These are phyloP conservation scores for Myripristis murdjan DNA, from an alignment of 2,797 vertebrate genomes.

Conservation along the genomic window DNA sequence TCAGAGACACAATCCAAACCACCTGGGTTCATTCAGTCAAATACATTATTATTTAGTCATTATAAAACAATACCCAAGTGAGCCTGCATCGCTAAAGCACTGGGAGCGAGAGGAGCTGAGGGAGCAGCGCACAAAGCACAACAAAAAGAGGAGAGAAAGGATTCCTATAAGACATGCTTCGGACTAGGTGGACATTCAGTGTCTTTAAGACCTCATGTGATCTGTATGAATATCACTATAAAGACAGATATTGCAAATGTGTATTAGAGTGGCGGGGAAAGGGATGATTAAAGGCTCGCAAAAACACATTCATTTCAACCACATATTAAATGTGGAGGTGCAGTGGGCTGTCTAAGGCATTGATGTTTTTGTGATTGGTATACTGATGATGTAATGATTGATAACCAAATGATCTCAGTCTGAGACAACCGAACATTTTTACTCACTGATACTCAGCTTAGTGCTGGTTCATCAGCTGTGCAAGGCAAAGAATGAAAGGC, in stretches of 20 bases:
- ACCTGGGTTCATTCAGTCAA: slow-evolving; percentile 83
- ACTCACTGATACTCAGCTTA: slow-evolving; percentile 32
- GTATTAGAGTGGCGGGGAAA: slow-evolving; percentile 1
- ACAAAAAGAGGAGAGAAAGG: not conserved
- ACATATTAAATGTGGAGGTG: slow-evolving; percentile 59
- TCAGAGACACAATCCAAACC: slow-evolving; percentile 78
- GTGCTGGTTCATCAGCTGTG: slow-evolving; percentile 43
- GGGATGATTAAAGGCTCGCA: slow-evolving; percentile 44
- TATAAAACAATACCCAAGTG: slow-evolving; percentile 73
- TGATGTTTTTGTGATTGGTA: slow-evolving; percentile 42
- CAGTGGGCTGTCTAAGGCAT: slow-evolving; percentile 73
- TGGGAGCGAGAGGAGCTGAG: slow-evolving; percentile 69
- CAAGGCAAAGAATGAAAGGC: slow-evolving; percentile 30
- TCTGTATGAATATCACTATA: slow-evolving; percentile 7
- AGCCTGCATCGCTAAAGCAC: slow-evolving; percentile 72
- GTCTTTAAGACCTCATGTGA: slow-evolving; percentile 27
- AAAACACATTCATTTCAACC: slow-evolving; percentile 71
- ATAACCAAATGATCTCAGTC: slow-evolving; percentile 10
- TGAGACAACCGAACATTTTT: slow-evolving; percentile 31
- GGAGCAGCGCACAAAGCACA: slow-evolving; percentile 60
- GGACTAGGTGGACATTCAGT: slow-evolving; percentile 51
- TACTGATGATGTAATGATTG: slow-evolving; percentile 11
- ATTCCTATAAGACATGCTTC: slow-evolving; percentile 22
- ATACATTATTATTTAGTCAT: slow-evolving; percentile 76
- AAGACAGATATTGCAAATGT: not conserved